These are phyloP conservation scores for Melopsittacus undulatus DNA, from an alignment of 2,797 vertebrate genomes.

Conservation along the genomic window DNA sequence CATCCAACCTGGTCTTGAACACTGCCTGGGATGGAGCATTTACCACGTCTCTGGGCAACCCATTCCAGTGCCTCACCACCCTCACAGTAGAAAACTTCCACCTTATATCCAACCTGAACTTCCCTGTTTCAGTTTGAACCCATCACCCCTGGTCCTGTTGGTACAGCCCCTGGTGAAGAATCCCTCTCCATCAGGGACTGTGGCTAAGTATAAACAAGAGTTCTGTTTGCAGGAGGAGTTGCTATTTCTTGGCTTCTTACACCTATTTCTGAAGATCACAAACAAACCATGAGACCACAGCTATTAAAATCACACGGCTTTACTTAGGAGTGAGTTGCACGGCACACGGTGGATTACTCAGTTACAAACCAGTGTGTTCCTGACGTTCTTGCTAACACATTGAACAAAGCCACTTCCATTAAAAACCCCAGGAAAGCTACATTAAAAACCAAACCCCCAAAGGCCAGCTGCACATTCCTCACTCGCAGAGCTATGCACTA, in stretches of 20 bases:
- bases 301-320: conserved; percentile 31
- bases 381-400: neutral
- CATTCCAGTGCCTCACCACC: neutral
- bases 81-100: neutral
- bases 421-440: neutral
- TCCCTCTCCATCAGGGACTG: neutral
- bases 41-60: neutral
- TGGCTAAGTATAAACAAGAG: neutral
- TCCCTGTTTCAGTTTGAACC: neutral
- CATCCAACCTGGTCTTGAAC: neutral
- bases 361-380: neutral
- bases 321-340: conserved; percentile 7
- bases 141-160: neutral
- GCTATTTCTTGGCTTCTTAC: neutral
- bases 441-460: neutral
- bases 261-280: neutral
- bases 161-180: neutral
- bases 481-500: neutral
- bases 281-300: neutral
- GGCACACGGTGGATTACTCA: neutral
- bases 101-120: neutral
- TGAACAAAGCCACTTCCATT: neutral
- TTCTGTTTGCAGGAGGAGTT: neutral
- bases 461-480: neutral
- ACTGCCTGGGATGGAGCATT: neutral